phyloP scores from a whole-genome alignment of 2,113 vertebrate species.

The Alectura lathami region DNA sequence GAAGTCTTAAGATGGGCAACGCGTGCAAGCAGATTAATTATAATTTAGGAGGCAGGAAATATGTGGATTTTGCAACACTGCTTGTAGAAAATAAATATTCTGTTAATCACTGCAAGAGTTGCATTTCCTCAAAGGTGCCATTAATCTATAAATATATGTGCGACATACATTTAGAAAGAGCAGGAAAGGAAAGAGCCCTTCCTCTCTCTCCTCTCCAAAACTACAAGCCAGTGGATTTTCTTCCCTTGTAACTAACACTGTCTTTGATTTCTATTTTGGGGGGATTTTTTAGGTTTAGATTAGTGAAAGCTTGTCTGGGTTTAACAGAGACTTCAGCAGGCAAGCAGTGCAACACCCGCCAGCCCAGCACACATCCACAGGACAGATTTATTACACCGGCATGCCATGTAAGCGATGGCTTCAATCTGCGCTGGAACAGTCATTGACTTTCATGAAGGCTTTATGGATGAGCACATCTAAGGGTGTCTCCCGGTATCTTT shows the following conservation, averaged over 20 bases:
- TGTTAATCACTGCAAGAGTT: conserved; percentile 66
- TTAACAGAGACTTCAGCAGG: conserved; percentile 18
- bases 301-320: conserved; percentile 21
- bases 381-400: conserved; percentile 47
- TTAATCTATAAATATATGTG: conserved; percentile 51
- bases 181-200: background rate
- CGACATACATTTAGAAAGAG: conserved; percentile 45
- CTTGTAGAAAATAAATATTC: conserved; percentile 73
- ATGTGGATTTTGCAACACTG: conserved; percentile 24
- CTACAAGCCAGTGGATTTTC: background rate
- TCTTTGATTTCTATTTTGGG: background rate
- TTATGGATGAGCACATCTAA: conserved; percentile 64
- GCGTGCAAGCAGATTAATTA: conserved; percentile 75
- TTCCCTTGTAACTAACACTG: background rate
- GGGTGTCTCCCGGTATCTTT: conserved; percentile 25
- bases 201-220: background rate
- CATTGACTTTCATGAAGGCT: conserved; percentile 74
- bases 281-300: background rate
- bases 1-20: conserved; percentile 56
- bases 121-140: conserved; percentile 68
- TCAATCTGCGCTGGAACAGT: conserved; percentile 50
- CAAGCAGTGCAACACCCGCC: background rate
- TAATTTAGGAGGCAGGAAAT: conserved; percentile 62
- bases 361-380: background rate
- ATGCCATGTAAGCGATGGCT: conserved; percentile 47